Evolutionary conservation across 35 echinoderm and acorn worm species (phyloP), one percentile per base, ranked within the genome.

Genomic region (Apostichopus parvimensis): DNA sequence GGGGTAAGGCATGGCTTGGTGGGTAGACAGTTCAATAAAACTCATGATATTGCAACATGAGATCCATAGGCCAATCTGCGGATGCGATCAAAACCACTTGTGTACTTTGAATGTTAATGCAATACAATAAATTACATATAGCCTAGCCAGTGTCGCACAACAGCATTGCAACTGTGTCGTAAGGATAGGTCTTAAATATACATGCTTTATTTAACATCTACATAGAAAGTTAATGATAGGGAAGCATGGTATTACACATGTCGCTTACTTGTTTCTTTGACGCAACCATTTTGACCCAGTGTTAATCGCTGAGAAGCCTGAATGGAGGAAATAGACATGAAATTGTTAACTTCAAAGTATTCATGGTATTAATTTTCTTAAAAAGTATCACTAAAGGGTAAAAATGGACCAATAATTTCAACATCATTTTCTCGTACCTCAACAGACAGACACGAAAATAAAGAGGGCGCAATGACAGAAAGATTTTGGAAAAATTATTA

Each of bases 191-290:
- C 34, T 45, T 45, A 4, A 45, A 45, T 45, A 45, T 45, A 45
- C 34, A 45, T 45, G 34, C 34, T 45, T 45, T 45, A 45, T 45
- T 45, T 45, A 45, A 45, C 34, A 45, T 45, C 34, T 28, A 45
- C 34, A 45, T 45, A 45, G 34, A 45, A 2, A 61, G 12, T 9
- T 61, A 53, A 52, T 53, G 55, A 82, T 57, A 57, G 34, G 79
- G 9, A n/a, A 82, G 79, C 26, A 76, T 53, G 62, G 18, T 25
- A 70, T 13, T 53, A 57, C 54, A 66, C 81, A 84, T 84, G 56
- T 62, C 9, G 21, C 92, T 90, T 92, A 98, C 96, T 94, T 98
- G 96, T 92, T 98, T 98, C 90, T 98, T 98, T 92, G 96, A 95
- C 68, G 96, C 96, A 25, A 98, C 96, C 96, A 98, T 98, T 93